phyloP scores from a whole-genome alignment of 2,888 invertebrate genomes.

The Parapristionchus giblindavisi region DNA sequence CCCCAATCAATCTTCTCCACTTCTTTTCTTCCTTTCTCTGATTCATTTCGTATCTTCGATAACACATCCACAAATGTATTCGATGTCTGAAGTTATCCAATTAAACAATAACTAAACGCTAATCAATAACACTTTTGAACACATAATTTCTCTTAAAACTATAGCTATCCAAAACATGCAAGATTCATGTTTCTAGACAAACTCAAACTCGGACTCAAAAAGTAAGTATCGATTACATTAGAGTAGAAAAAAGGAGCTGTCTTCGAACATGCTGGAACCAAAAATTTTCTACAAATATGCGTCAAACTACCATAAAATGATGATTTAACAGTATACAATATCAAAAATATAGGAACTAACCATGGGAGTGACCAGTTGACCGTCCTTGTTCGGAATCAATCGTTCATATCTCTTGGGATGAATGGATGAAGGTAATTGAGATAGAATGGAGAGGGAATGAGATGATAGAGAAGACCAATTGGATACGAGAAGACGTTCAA shows the following conservation, averaged over 20 bases:
- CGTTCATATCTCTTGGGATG: conserved; percentile 4
- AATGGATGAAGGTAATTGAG: conserved; percentile 14
- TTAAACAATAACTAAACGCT: too few species aligned
- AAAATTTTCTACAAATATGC: too few species aligned
- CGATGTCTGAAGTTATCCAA: conserved; percentile 3
- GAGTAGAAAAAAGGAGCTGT: too few species aligned
- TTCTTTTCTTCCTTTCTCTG: conserved; percentile 19
- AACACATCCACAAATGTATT: conserved; percentile 31
- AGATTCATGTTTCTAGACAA: not conserved
- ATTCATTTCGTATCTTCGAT: not conserved
- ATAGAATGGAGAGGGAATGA: conserved; percentile 17
- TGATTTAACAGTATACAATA: too few species aligned
- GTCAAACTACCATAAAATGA: too few species aligned
- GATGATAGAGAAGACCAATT: conserved; percentile 18
- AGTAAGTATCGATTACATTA: too few species aligned
- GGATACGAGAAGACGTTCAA: conserved; percentile 15
- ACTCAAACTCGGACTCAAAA: not conserved
- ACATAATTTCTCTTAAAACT: not conserved
- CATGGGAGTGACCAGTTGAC: not conserved
- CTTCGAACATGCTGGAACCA: too few species aligned
- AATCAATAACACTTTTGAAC: not conserved
- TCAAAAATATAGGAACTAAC: too few species aligned
- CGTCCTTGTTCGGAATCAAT: conserved; percentile 4
- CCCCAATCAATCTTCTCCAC: conserved; percentile 17
- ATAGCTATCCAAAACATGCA: not conserved